Evolutionary conservation across 2,888 invertebrate genomes (phyloP).

Genomic region (Geophilus truncorum): DNA sequence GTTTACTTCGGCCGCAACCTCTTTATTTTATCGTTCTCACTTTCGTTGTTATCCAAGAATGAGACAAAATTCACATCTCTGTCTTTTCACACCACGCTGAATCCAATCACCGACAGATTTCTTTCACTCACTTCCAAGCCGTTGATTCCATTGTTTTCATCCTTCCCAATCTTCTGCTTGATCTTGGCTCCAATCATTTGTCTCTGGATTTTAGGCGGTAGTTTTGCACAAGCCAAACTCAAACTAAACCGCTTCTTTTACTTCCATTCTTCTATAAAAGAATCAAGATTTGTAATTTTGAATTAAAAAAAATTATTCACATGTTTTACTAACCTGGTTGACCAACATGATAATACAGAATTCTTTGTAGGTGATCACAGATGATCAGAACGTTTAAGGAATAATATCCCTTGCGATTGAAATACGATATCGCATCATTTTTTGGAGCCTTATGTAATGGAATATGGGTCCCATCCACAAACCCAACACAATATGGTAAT

Average conservation of each 20-base stretch:
- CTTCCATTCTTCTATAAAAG: slow-evolving; percentile 46
- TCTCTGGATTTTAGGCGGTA: slow-evolving; percentile 34
- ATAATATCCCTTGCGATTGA: neutral
- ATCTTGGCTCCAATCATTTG: slow-evolving; percentile 30
- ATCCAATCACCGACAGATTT: slow-evolving; percentile 43
- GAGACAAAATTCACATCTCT: slow-evolving; percentile 48
- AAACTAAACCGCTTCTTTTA: slow-evolving; percentile 44
- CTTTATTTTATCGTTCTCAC: too few species aligned
- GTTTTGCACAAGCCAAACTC: slow-evolving; percentile 47
- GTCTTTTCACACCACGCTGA: slow-evolving; percentile 48
- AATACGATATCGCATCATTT: neutral
- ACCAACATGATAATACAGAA: neutral
- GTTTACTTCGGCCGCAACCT: too few species aligned
- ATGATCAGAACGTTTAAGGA: neutral
- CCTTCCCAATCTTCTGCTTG: neutral
- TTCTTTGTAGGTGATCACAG: neutral
- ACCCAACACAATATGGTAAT: neutral
- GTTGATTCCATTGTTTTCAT: neutral
- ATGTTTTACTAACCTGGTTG: neutral
- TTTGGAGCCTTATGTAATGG: neutral
- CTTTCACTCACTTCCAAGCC: neutral
- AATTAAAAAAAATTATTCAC: too few species aligned
- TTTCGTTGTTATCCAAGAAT: slow-evolving; percentile 43
- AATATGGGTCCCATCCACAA: neutral
- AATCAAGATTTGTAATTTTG: too few species aligned